Base-by-base conservation (phyloP, 2,888 invertebrate species). In the Epiblema foenella region DNA sequence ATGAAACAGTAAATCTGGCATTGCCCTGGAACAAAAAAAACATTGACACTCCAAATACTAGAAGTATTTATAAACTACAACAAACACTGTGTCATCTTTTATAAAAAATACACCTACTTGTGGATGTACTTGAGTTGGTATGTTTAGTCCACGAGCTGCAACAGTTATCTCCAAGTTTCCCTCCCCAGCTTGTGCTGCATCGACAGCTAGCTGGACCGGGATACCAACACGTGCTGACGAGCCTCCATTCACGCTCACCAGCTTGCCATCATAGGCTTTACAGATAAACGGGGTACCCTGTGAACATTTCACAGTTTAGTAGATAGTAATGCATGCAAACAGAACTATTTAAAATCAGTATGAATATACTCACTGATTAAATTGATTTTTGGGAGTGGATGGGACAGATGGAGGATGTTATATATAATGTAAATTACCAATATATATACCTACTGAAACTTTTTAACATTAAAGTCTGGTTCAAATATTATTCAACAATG, bases 141-240 rank as follows among this genome's bases (percentile, higher is more conserved):
- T 98, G 85, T 99, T 98, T 75, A 98, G 95, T 67, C 98, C 98
- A 85, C 97, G 95, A 56, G 98, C 98, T 74, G 98, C 98, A 79
- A 99, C 98, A 60, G 98, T 98, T 77, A 99, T 99, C 92, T 99
- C 99, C 77, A 99, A 93, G 89, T 98, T 98, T 66, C 99, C 99
- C 93, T 99, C 99, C 11, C 99, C 99, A 59, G 99, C 98, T 87
- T 98, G 97, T 75, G 98, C 98, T 3, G 99, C 99, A 88, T 99
- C 99, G 65, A 99, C 98, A 18, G 97, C 97, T 83, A 99, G 97
- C 82, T 98, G 98, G n/a, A 98, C 97, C 5, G 98, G 96, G 77
- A 98, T 96, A 65, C 98, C 98, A 11, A 99, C 97, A 29, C 92
- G 80, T 12, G 92, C 91, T 69, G 95, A 95, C 49, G 97, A 96